These are phyloP conservation scores for Falco cherrug DNA, from an alignment of 2,797 vertebrate genomes.

Conservation along the genomic window DNA sequence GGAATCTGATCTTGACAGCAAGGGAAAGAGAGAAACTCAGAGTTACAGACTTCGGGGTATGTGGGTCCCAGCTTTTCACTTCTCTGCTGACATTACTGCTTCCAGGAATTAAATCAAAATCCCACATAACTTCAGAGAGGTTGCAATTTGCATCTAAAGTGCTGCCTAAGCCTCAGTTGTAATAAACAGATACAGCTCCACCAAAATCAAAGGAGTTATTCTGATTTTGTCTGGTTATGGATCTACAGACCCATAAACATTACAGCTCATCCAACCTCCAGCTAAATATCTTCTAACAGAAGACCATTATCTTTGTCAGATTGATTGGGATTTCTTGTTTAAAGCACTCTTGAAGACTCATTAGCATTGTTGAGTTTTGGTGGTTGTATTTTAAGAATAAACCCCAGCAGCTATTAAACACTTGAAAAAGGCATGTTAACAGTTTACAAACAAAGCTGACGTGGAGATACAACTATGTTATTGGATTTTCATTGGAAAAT, in stretches of 20 bases:
- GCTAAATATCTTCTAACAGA: slow-evolving; percentile 18
- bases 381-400: slow-evolving; percentile 35
- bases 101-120: slow-evolving; percentile 49
- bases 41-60: background rate
- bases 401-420: background rate
- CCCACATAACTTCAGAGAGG: slow-evolving; percentile 18
- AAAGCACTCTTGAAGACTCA: slow-evolving; percentile 23
- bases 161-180: background rate
- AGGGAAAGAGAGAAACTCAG: background rate
- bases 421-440: background rate
- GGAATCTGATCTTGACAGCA: slow-evolving; percentile 10
- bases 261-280: slow-evolving; percentile 17
- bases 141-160: slow-evolving; percentile 21
- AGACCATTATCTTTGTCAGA: slow-evolving; percentile 29
- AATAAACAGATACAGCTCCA: slow-evolving; percentile 26
- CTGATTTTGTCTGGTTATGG: slow-evolving; percentile 6
- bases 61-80: background rate
- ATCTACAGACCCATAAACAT: slow-evolving; percentile 22
- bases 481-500: background rate
- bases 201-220: background rate
- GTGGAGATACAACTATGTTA: background rate
- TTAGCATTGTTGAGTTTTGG: background rate
- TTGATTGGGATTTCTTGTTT: slow-evolving; percentile 34
- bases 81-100: background rate
- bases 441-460: slow-evolving; percentile 22